phyloP scores from a whole-genome alignment of 2,113 vertebrate species.

The Callipepla squamata region DNA sequence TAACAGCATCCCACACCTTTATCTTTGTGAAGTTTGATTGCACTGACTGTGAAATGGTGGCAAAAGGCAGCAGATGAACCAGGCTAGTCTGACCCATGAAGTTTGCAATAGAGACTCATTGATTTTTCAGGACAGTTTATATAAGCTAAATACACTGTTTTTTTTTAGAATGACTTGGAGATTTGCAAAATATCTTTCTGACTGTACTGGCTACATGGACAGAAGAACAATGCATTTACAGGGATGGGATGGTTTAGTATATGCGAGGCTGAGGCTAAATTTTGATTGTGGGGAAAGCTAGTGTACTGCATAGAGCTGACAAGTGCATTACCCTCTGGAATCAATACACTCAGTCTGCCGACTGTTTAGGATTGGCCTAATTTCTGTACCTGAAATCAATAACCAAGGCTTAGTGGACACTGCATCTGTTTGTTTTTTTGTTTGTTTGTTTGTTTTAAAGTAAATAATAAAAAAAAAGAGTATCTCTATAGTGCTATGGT shows the following conservation, averaged over 20 bases:
- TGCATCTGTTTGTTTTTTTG: not conserved
- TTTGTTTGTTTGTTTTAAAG: too few species aligned
- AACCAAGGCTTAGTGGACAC: not conserved
- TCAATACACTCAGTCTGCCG: not conserved
- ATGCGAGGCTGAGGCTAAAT: not conserved
- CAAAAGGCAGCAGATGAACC: not conserved
- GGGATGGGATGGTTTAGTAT: not conserved
- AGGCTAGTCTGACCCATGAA: not conserved
- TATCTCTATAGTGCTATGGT: not conserved
- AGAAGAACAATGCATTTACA: not conserved
- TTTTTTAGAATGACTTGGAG: not conserved
- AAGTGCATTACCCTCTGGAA: not conserved
- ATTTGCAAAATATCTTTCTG: not conserved
- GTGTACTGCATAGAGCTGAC: not conserved
- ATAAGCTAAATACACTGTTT: not conserved
- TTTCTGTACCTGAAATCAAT: not conserved
- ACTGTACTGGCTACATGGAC: not conserved
- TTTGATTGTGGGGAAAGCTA: not conserved
- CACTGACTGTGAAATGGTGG: not conserved
- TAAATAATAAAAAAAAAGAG: not conserved
- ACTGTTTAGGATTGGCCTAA: not conserved
- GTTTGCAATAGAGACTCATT: not conserved
- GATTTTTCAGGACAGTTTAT: rapidly evolving
- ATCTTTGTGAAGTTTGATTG: not conserved
- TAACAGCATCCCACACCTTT: not conserved